phyloP scores from a whole-genome alignment of 2,888 invertebrate genomes.

The Enoplolaimus lenunculus region DNA sequence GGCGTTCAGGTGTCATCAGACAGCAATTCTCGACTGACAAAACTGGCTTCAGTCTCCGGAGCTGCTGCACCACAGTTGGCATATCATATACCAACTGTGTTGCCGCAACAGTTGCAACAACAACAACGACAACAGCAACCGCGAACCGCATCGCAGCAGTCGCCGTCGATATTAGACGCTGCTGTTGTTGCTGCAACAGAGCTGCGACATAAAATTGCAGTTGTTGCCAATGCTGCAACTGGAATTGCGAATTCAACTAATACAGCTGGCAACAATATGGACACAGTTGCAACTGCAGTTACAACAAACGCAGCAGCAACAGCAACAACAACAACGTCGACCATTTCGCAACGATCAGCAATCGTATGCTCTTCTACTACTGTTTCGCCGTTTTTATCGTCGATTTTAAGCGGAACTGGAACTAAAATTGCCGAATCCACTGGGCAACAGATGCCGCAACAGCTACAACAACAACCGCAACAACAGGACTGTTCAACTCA shows the following conservation, averaged over 20 bases:
- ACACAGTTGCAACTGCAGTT: neutral
- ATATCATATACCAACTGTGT: no score
- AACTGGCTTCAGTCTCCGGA: neutral
- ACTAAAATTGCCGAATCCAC: neutral
- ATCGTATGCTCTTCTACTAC: neutral
- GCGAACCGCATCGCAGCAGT: no score
- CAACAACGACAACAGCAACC: no score
- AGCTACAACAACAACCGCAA: slow-evolving; percentile 10
- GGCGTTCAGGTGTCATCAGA: neutral
- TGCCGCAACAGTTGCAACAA: no score
- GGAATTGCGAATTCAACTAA: no score
- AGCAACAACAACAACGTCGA: slow-evolving; percentile 8
- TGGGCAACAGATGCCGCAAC: no score
- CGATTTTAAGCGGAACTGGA: neutral
- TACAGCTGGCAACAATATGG: neutral
- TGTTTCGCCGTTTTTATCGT: neutral
- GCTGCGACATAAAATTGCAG: no score
- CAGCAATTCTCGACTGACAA: no score
- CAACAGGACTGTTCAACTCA: neutral
- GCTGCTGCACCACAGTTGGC: neutral
- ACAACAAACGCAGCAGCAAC: neutral
- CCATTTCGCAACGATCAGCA: neutral
- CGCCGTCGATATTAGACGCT: neutral
- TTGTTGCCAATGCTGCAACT: neutral
- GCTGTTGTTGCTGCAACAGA: no score